phyloP scores from a whole-genome alignment of 2,113 vertebrate genomes.

The Amazona guildingii region DNA sequence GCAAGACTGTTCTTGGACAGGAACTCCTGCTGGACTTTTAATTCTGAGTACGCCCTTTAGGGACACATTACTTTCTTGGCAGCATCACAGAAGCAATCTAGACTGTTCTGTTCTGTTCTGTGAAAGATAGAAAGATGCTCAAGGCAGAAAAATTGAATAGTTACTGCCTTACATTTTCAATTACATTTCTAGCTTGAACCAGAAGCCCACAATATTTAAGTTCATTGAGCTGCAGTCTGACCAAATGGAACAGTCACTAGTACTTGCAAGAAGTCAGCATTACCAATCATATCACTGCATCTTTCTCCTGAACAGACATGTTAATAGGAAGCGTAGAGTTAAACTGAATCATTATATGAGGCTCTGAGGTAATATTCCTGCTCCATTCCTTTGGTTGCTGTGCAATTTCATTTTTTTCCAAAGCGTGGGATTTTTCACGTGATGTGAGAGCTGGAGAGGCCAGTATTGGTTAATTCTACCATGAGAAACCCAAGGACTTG shows the following conservation, averaged over 20 bases:
- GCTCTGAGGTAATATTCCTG: background rate
- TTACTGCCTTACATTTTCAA: background rate
- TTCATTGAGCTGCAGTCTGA: background rate
- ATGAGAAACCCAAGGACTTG: background rate
- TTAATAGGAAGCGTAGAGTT: background rate
- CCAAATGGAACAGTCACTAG: background rate
- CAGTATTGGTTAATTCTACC: fast-evolving
- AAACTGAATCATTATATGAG: background rate
- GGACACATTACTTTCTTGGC: background rate
- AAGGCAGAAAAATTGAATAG: background rate
- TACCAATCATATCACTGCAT: background rate
- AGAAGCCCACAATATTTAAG: background rate
- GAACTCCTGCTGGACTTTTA: background rate
- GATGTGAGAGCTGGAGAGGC: background rate
- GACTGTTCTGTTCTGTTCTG: background rate
- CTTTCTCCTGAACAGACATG: background rate
- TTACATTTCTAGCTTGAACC: background rate
- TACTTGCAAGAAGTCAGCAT: background rate
- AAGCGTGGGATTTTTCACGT: background rate
- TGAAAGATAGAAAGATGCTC: background rate
- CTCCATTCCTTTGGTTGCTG: background rate
- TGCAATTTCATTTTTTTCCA: background rate
- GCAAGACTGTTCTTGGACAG: background rate
- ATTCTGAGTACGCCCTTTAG: background rate
- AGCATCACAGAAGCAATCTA: background rate